Evolutionary conservation across 53 echinoderm and acorn worm species (phyloP), one percentile per base, ranked within the genome.

Genomic region (Holothuria scabra): DNA sequence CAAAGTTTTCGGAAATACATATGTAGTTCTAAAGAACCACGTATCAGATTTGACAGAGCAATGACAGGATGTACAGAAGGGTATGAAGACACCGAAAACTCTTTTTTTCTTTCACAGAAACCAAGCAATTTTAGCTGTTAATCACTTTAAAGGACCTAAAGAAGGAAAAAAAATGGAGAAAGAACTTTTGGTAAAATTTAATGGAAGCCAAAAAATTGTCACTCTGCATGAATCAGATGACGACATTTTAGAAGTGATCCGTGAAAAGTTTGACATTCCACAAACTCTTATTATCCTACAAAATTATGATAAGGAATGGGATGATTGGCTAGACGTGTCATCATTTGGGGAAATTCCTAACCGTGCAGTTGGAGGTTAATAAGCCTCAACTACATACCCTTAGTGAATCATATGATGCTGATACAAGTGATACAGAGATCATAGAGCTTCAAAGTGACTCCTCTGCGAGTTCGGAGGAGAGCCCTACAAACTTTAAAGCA

Each of bases 301-400:
- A 33, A 68, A 68, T 33, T 68, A 68, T 33, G 68, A 68, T 68
- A 68, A 68, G 35, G 68, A 68, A 68, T 68, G 68, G 68, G 68
- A 38, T 68, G 68, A 68, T 68, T 68, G 68, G 68, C 14, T 68
- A 14, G 68, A 68, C 18, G 68, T 68, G 14, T 68, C 68, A 31
- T 31, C 30, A 33, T 34, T 68, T 31, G 35, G 18, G 30, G 31
- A 34, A 68, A 68, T 68, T 35, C 68, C 68, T 19, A 68, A 68
- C 68, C 30, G 68, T 13, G 35, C 68, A 31, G 68, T 68, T 68
- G 34, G 34, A 67, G 30, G n/a, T n/a, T n/a, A n/a, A n/a, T n/a
- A n/a, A n/a, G n/a, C n/a, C n/a, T n/a, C n/a, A n/a, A n/a, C n/a
- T n/a, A n/a, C n/a, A n/a, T n/a, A n/a, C n/a, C n/a, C n/a, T n/a